These are phyloP conservation scores for Herminia tarsipennalis DNA, from an alignment of 2,888 invertebrate genomes.

Conservation along the genomic window DNA sequence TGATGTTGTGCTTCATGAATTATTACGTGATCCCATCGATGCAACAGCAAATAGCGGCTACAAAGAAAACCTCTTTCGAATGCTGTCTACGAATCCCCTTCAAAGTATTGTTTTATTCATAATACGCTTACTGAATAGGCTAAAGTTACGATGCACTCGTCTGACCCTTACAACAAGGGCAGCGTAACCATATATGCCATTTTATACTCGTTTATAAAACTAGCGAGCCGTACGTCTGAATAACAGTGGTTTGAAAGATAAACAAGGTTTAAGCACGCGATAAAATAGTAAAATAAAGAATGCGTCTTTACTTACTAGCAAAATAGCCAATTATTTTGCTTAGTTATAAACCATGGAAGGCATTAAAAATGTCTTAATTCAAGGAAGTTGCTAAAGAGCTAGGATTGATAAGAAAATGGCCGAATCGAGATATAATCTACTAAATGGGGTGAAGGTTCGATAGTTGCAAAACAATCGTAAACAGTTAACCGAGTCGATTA, in stretches of 20 bases:
- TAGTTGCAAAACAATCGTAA: conserved; percentile 45
- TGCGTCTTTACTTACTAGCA: conserved; percentile 4
- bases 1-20: conserved; percentile 28
- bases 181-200: too few relatives aligned
- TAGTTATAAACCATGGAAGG: too few relatives aligned
- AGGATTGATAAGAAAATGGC: conserved; percentile 33
- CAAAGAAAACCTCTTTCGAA: conserved; percentile 35
- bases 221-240: too few relatives aligned
- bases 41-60: conserved; percentile 29
- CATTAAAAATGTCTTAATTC: too few relatives aligned
- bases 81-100: conserved; percentile 25
- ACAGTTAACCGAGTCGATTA: conserved; percentile 50
- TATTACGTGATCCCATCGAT: conserved; percentile 33
- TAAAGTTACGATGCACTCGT: conserved; percentile 7
- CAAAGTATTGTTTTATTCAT: conserved; percentile 25
- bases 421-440: conserved; percentile 40
- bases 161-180: conserved; percentile 24
- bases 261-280: conserved; percentile 15
- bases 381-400: conserved; percentile 31
- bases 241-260: neutral
- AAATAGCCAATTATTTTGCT: too few relatives aligned
- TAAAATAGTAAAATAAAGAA: conserved; percentile 9
- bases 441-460: conserved; percentile 51
- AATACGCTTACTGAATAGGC: conserved; percentile 11
- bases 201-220: too few relatives aligned